These are phyloP conservation scores for Hypothenemus hampei DNA, from an alignment of 1,140 invertebrate species.

Conservation along the genomic window DNA sequence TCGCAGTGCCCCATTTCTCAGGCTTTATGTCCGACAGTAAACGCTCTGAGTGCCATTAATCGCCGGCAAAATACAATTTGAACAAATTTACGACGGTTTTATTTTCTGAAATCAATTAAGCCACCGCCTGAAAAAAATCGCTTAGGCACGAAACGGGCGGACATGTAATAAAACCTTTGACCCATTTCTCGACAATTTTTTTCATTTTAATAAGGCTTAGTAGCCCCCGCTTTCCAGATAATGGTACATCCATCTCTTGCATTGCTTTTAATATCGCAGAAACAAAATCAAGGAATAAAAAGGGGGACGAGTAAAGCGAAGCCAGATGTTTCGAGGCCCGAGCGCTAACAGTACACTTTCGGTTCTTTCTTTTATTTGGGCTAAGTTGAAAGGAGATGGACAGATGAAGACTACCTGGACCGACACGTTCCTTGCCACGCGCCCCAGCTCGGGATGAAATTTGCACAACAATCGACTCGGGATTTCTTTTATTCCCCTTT, in stretches of 20 bases:
- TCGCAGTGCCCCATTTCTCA: background rate
- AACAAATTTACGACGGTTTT: slow-evolving; percentile 9
- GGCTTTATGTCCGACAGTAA: background rate
- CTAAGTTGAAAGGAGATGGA: slow-evolving; percentile 1
- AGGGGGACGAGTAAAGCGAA: background rate
- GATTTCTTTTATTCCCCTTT: slow-evolving; percentile 27
- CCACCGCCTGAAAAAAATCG: slow-evolving; percentile 1
- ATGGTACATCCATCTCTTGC: no score
- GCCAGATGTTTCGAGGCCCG: background rate
- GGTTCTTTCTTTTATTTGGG: background rate
- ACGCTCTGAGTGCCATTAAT: background rate
- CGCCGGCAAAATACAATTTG: slow-evolving; percentile 4
- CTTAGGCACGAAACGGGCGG: background rate
- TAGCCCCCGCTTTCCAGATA: no score
- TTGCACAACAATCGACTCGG: slow-evolving; percentile 31
- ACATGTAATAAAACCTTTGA: no score
- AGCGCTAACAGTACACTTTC: background rate
- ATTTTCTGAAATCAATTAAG: slow-evolving; percentile 6
- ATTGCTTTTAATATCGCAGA: slow-evolving; percentile 3
- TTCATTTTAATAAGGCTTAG: no score
- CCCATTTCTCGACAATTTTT: no score
- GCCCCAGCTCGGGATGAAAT: slow-evolving; percentile 26
- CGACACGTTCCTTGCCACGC: slow-evolving; percentile 31
- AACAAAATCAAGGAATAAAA: no score
- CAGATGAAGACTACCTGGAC: slow-evolving; percentile 5